These are phyloP conservation scores for Hipparchia semele DNA, from an alignment of 2,888 invertebrate species.

Conservation along the genomic window DNA sequence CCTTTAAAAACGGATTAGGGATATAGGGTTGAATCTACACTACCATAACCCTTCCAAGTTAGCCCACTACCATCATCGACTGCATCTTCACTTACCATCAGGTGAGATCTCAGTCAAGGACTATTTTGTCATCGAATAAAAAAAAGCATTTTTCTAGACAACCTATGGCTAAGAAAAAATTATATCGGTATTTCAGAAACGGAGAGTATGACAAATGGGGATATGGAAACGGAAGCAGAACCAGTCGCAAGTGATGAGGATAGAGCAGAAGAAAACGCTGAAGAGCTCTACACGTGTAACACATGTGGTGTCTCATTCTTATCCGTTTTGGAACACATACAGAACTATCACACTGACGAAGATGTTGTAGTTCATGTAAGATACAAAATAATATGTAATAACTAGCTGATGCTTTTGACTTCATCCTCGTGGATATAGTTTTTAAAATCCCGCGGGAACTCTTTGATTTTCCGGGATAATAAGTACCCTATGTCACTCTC, in stretches of 20 bases:
- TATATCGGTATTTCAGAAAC: constrained; percentile 25
- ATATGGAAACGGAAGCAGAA: constrained; percentile 50
- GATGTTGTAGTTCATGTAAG: constrained; percentile 86
- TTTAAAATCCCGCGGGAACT: too few relatives aligned
- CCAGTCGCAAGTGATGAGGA: constrained; percentile 44
- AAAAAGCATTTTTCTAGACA: too few relatives aligned
- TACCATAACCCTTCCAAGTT: too few relatives aligned
- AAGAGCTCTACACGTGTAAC: constrained; percentile 84
- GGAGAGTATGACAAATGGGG: constrained; percentile 44
- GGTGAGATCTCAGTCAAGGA: too few relatives aligned
- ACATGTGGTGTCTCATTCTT: constrained; percentile 85
- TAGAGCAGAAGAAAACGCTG: constrained; percentile 47
- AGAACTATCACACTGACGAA: constrained; percentile 85
- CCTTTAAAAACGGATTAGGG: too few relatives aligned
- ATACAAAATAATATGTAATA: background rate
- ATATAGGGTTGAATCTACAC: too few relatives aligned
- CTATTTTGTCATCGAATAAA: too few relatives aligned
- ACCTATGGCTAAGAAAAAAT: background rate
- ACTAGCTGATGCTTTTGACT: background rate
- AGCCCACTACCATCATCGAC: too few relatives aligned
- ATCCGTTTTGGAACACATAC: constrained; percentile 86
- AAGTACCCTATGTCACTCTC: too few relatives aligned
- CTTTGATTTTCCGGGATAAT: too few relatives aligned
- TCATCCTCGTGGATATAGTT: too few relatives aligned
- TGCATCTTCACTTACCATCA: too few relatives aligned